Percentiles rank a stretch among this genome's conserved stretches.
These are phyloP conservation scores for Simalia tracyae DNA, from an alignment of 2,797 vertebrate genomes.

Conservation along the genomic window DNA sequence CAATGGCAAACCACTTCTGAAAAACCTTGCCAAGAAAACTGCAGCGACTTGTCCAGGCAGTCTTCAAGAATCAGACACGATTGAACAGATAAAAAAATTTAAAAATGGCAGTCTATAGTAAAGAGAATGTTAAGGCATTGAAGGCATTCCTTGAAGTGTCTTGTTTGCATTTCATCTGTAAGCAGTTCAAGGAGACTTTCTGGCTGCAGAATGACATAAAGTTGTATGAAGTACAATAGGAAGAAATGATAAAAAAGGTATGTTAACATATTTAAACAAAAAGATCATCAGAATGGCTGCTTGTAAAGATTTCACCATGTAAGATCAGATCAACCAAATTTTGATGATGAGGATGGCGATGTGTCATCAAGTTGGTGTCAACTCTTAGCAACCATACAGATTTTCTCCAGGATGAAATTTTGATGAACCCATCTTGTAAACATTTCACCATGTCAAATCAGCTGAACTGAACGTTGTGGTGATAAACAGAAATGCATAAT, in stretches of 20 bases:
- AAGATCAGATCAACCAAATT: background rate
- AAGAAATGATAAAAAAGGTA: background rate
- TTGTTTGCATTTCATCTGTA: background rate
- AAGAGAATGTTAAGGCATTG: background rate
- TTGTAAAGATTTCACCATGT: background rate
- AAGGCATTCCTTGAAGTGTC: background rate
- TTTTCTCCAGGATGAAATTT: background rate
- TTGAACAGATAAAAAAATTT: no score
- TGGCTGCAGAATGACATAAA: background rate
- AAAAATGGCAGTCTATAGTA: background rate
- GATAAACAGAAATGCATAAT: background rate
- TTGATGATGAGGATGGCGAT: no score
- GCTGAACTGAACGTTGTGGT: background rate
- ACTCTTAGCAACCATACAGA: background rate
- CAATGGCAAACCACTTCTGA: no score
- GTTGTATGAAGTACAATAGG: background rate
- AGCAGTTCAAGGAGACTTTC: background rate
- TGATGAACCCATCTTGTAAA: background rate
- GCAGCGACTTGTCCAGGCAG: no score
- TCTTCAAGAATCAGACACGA: no score
- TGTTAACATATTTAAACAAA: background rate
- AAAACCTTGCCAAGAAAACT: no score
- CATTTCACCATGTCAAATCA: background rate
- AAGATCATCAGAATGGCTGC: background rate
- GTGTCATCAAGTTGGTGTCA: no score